Conservation (phyloP, 2,888 invertebrate genomes). For the Drosophila nr. medialis region DNA sequence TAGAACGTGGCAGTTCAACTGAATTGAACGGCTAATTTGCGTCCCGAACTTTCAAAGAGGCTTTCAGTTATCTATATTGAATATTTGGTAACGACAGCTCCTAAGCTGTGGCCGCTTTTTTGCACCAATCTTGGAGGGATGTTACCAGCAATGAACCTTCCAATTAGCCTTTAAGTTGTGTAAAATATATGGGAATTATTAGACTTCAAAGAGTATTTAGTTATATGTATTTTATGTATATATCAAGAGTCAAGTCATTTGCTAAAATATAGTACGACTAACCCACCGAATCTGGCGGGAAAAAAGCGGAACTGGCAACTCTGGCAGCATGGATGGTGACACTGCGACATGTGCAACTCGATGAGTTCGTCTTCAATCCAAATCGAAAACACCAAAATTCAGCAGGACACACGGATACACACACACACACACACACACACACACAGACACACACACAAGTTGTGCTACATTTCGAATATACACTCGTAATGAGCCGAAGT, state of each 20-base stretch:
- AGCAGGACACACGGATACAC: constrained; percentile 7
- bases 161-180: neutral
- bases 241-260: neutral
- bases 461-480: neutral
- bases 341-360: constrained; percentile 60
- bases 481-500: constrained; percentile 1
- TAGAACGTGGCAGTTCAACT: neutral
- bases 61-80: neutral
- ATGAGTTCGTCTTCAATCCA: constrained; percentile 59
- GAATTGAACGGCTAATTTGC: neutral
- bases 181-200: neutral
- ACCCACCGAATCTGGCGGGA: neutral
- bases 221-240: neutral
- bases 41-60: neutral
- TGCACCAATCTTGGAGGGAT: neutral
- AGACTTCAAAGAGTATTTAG: neutral
- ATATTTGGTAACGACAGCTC: neutral
- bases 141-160: neutral
- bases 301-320: neutral
- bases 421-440: constrained; percentile 1
- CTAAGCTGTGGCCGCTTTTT: neutral
- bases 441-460: constrained; percentile 2
- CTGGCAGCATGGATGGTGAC: constrained; percentile 46
- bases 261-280: neutral
- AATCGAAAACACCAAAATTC: constrained; percentile 17